These are phyloP conservation scores for Lottia gigantea DNA, from an alignment of 2,888 invertebrate genomes.

Conservation along the genomic window DNA sequence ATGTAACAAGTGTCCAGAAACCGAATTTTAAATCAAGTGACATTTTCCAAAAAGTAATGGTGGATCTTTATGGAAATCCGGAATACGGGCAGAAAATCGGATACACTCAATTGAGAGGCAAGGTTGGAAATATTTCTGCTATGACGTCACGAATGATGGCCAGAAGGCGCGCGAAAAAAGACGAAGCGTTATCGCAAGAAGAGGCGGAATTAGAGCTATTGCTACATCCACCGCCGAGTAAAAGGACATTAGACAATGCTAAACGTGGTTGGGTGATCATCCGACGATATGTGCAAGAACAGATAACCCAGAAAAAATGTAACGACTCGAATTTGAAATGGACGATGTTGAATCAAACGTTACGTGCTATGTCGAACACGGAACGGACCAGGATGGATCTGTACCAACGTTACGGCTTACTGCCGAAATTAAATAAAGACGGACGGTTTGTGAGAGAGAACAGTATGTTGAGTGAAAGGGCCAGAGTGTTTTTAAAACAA, in stretches of 20 bases:
- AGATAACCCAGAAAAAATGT: constrained; percentile 39
- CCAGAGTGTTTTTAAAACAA: constrained; percentile 20
- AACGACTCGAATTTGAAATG: constrained; percentile 44
- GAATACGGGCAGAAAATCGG: constrained; percentile 36
- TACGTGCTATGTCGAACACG: constrained; percentile 45
- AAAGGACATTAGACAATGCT: constrained; percentile 29
- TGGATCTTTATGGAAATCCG: constrained; percentile 48
- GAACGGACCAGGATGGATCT: constrained; percentile 49
- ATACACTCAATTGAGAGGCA: constrained; percentile 1
- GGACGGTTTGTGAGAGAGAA: constrained; percentile 48
- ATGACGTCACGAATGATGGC: not conserved
- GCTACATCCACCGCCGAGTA: constrained; percentile 27
- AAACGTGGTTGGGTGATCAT: constrained; percentile 49
- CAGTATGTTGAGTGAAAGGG: constrained; percentile 52
- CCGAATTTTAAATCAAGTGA: constrained; percentile 48
- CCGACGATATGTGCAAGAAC: constrained; percentile 49
- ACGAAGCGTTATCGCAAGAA: constrained; percentile 12
- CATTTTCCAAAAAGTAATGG: constrained; percentile 51
- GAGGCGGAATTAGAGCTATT: constrained; percentile 27
- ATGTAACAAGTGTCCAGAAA: constrained; percentile 36
- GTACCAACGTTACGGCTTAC: constrained; percentile 54
- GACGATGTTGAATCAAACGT: constrained; percentile 49
- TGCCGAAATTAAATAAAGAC: constrained; percentile 42
- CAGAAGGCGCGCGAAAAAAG: constrained; percentile 17
- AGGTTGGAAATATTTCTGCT: not conserved